Percentiles rank a stretch among this genome's conserved stretches.
Conservation (phyloP, 2,888 invertebrate genomes). For the Apodemia hepburni region DNA sequence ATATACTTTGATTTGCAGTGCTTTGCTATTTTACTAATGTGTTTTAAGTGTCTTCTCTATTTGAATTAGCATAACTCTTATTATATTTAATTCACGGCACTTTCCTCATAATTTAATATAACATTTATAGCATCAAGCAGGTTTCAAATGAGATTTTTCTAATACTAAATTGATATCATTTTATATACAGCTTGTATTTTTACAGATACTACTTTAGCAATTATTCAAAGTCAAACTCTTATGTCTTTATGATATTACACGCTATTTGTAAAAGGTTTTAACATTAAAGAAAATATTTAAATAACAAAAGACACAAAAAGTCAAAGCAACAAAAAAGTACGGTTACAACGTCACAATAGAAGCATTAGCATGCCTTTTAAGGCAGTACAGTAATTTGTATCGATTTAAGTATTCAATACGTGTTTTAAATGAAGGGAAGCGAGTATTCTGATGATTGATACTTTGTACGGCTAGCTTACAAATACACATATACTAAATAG, state of each 20-base stretch:
- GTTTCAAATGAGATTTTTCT: conserved; percentile 30
- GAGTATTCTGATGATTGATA: conserved; percentile 45
- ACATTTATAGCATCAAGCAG: conserved; percentile 28
- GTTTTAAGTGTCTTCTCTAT: conserved; percentile 20
- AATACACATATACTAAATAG: conserved; percentile 34
- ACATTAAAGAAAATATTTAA: conserved; percentile 48
- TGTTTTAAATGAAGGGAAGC: conserved; percentile 51
- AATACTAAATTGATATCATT: conserved; percentile 35
- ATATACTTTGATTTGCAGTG: conserved; percentile 2
- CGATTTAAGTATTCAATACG: conserved; percentile 43
- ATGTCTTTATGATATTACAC: conserved; percentile 63
- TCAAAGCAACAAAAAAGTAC: conserved; percentile 59
- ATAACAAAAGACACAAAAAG: conserved; percentile 61
- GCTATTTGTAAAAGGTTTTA: conserved; percentile 53
- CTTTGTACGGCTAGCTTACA: conserved; percentile 33
- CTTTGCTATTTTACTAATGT: conserved; percentile 15
- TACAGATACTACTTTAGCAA: conserved; percentile 54
- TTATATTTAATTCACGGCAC: conserved; percentile 26
- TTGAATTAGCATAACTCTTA: conserved; percentile 13
- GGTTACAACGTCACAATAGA: conserved; percentile 54
- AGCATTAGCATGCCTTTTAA: conserved; percentile 70
- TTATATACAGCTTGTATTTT: conserved; percentile 48
- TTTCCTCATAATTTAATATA: conserved; percentile 29
- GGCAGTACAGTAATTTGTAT: conserved; percentile 57
- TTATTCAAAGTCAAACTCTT: conserved; percentile 79